A percentile compares a stretch with the other conserved stretches of the same genome.
Conservation (phyloP, 2,797 vertebrate species). For the Todus mexicanus region DNA sequence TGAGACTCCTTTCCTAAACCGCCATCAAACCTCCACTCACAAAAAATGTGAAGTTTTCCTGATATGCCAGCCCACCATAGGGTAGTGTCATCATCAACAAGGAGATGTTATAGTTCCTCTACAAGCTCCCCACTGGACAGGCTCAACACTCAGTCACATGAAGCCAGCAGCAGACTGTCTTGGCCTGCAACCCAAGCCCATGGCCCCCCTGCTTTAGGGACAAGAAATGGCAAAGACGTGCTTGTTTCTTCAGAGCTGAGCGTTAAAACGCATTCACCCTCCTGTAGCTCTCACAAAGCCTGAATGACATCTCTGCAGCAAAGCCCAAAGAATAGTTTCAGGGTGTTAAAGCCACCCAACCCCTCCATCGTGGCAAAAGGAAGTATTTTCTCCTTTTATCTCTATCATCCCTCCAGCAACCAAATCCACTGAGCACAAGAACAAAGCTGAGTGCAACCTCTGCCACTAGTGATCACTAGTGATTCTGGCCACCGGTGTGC, state of each 20-base stretch:
- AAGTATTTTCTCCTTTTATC: background rate
- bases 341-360: background rate
- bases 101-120: background rate
- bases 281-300: background rate
- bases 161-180: background rate
- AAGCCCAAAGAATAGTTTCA: background rate
- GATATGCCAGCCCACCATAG: background rate
- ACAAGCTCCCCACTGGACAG: background rate
- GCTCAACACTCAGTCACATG: background rate
- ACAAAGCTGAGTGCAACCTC: background rate
- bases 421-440: background rate
- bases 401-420: background rate
- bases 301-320: background rate
- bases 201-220: background rate
- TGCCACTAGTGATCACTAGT: background rate
- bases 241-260: background rate
- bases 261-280: background rate
- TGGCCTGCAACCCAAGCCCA: background rate
- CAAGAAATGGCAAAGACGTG: fast-evolving
- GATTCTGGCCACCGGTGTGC: background rate
- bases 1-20: background rate
- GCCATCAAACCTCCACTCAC: background rate
- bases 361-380: background rate
- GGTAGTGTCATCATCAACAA: background rate
- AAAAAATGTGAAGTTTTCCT: background rate